phyloP scores from a whole-genome alignment of 1,140 invertebrate genomes.

The Ephestia elutella region DNA sequence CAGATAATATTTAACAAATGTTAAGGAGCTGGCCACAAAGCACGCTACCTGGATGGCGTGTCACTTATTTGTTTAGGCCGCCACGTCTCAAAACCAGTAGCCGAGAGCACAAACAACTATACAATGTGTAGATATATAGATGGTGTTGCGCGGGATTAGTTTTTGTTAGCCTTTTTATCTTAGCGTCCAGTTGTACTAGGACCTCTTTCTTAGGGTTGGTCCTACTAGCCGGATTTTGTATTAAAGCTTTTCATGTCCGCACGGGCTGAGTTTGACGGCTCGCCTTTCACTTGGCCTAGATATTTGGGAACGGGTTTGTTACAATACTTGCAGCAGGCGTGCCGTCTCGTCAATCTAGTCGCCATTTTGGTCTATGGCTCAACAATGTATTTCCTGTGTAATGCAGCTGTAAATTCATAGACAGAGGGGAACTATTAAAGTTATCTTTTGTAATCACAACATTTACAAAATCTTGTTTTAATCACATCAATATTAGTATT shows the following conservation, averaged over 20 bases:
- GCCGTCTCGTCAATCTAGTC: constrained; percentile 5
- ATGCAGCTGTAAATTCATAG: constrained; percentile 15
- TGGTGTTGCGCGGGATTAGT: constrained; percentile 36
- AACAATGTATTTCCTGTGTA: constrained; percentile 34
- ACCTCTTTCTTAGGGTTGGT: constrained; percentile 40
- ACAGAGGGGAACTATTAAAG: not conserved
- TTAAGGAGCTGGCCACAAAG: constrained; percentile 52
- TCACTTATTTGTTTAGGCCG: constrained; percentile 71
- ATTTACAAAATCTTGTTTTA: not conserved
- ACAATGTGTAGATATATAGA: constrained; percentile 42
- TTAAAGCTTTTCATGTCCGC: constrained; percentile 31
- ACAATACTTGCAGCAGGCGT: constrained; percentile 48
- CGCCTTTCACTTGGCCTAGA: constrained; percentile 71
- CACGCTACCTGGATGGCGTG: constrained; percentile 55
- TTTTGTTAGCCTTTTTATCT: constrained; percentile 64
- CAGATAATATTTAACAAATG: constrained; percentile 69
- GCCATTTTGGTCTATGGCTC: constrained; percentile 20
- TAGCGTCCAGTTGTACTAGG: constrained; percentile 55
- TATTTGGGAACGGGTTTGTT: constrained; percentile 69
- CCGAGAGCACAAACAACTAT: constrained; percentile 44
- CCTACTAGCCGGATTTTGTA: constrained; percentile 5
- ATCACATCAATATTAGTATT: not conserved
- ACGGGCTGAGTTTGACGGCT: constrained; percentile 46
- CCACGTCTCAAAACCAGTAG: constrained; percentile 67
- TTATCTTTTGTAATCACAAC: not conserved